Percentiles rank a stretch among this genome's conserved stretches.
Conservation (phyloP, 2,888 invertebrate species). For the Ormyrus rosae region DNA sequence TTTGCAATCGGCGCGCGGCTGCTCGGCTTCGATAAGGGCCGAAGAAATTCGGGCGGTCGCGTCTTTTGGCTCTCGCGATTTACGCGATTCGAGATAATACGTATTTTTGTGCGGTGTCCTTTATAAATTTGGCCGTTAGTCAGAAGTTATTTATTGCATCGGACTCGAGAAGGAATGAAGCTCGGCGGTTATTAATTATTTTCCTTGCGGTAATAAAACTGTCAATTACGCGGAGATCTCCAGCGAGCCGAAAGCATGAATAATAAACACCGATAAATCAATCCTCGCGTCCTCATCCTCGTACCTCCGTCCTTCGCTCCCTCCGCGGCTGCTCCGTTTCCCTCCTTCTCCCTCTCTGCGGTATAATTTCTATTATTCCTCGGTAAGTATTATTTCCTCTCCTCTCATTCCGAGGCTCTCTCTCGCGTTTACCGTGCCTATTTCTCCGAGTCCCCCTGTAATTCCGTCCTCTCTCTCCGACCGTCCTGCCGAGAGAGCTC, state of each 20-base stretch:
- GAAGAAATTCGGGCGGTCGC: too few relatives aligned
- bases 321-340: neutral
- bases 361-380: constrained; percentile 47
- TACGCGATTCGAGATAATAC: too few relatives aligned
- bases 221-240: neutral
- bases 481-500: constrained; percentile 2
- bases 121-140: too few relatives aligned
- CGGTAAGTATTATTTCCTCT: constrained; percentile 44
- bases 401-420: constrained; percentile 11
- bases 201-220: too few relatives aligned
- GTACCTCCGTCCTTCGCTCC: neutral
- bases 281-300: neutral
- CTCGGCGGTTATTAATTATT: too few relatives aligned
- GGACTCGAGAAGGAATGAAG: neutral
- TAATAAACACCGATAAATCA: constrained; percentile 29
- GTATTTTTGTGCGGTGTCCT: too few relatives aligned
- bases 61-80: too few relatives aligned
- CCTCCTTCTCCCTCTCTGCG: neutral
- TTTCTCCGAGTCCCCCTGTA: constrained; percentile 43
- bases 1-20: neutral
- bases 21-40: too few relatives aligned
- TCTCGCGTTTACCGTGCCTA: constrained; percentile 29
- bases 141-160: neutral
- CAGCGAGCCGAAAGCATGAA: neutral
- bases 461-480: constrained; percentile 14